Evolutionary conservation across 2,888 invertebrate genomes (phyloP), one percentile per base, ranked within the genome.

Genomic region (Pimpla rufipes): DNA sequence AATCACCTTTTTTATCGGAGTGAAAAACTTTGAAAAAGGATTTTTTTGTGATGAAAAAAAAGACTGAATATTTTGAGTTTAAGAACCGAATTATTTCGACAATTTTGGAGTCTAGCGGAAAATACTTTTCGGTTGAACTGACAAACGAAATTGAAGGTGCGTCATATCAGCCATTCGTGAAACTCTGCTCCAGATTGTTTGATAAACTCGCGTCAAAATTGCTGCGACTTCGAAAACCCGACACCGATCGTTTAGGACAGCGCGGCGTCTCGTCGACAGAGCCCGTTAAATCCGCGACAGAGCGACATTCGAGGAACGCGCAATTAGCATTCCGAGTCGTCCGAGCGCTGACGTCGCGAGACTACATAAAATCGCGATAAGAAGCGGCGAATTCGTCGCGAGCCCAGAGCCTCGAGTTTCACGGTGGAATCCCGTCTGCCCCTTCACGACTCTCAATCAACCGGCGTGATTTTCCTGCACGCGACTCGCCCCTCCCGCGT

Each of bases 311-410:
- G 70, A 57, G 21, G 70, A 71, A 55, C 55, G 42, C 70, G n/a
- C 70, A 57, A 71, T 71, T 71, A 68, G 70, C 70, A 52, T 52
- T 40, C 40, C 13, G 37, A 18, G 40, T n/a, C 40, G 37, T 29
- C 29, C 40, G 10, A 18, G 52, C 23, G 42, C 52, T 11, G 52
- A 13, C 57, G 23, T 40, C 37, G 55, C 13, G 71, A 55, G 23
- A 57, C 57, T 29, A n/a, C 57, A 57, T 52, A 42, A 71, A 71
- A 71, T 71, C 71, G 57, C 57, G 71, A 71, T 71, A 71, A 71
- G 57, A 40, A 55, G n/a, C 40, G 21, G 35, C 29, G 50, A 52
- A 21, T 71, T 40, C 47, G 45, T 13, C 59, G 59, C 11, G 10
- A 16, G 13, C 64, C 18, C 40, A 11, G 18, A 35, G 29, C 11